Evolutionary conservation across 1,140 invertebrate species (phyloP).

Genomic region (Ptiloglossa arizonensis): DNA sequence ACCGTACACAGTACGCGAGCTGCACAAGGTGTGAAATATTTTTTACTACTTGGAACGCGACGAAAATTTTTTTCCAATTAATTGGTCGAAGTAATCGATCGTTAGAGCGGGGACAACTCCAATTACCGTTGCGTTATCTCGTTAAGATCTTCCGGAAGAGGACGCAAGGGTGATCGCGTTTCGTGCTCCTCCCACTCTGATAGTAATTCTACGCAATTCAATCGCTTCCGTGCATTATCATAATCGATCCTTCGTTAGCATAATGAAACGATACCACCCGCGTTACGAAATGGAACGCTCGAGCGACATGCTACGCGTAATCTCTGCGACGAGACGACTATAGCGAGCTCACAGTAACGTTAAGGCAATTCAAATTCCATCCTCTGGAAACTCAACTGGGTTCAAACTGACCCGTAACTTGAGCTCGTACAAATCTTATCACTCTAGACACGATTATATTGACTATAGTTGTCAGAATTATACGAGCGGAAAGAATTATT

Average conservation of each 20-base stretch:
- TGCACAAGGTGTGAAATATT: no score
- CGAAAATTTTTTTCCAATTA: neutral
- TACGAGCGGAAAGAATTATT: no score
- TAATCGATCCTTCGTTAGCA: constrained; percentile 54
- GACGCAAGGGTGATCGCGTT: neutral
- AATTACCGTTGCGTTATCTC: neutral
- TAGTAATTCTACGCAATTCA: constrained; percentile 29
- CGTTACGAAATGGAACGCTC: constrained; percentile 19
- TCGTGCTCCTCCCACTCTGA: neutral
- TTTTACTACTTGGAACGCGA: no score
- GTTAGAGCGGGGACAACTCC: neutral
- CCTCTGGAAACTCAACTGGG: no score
- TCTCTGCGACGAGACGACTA: neutral
- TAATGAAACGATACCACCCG: constrained; percentile 46
- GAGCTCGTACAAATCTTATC: no score
- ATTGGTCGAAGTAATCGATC: neutral
- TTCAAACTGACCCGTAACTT: no score
- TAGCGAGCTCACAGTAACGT: neutral
- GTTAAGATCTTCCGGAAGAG: neutral
- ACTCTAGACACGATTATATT: no score
- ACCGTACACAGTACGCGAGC: no score
- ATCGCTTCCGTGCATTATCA: constrained; percentile 42
- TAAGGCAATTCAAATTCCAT: constrained; percentile 2
- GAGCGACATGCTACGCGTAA: constrained; percentile 13
- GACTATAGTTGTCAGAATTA: no score